Evolutionary conservation across 2,888 invertebrate genomes (phyloP).

Genomic region (Anthoptus insignis): DNA sequence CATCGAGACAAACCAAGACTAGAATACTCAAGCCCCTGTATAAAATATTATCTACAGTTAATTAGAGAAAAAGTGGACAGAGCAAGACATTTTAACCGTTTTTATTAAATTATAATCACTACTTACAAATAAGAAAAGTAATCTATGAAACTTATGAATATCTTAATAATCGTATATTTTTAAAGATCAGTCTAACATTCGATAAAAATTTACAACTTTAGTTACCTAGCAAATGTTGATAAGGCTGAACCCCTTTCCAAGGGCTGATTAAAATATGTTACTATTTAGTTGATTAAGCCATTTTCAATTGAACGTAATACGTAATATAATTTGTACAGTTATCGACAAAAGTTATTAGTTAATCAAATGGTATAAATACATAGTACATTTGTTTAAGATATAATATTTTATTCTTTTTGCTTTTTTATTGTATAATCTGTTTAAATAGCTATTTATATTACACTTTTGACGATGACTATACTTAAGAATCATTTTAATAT

Average conservation of each 20-base stretch:
- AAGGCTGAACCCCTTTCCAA: constrained; percentile 67
- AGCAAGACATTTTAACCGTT: constrained; percentile 62
- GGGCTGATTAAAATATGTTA: constrained; percentile 27
- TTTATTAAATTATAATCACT: constrained; percentile 61
- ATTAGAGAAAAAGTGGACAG: constrained; percentile 76
- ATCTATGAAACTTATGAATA: constrained; percentile 74
- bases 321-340: constrained; percentile 22
- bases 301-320: constrained; percentile 14
- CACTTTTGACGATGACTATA: constrained; percentile 33
- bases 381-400: not conserved
- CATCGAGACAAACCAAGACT: constrained; percentile 57
- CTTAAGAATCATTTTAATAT: constrained; percentile 3
- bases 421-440: not conserved
- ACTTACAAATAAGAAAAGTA: constrained; percentile 59
- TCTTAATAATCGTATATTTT: constrained; percentile 78
- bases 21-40: constrained; percentile 70
- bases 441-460: constrained; percentile 5
- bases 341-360: constrained; percentile 24
- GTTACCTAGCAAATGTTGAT: constrained; percentile 63
- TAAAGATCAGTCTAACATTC: constrained; percentile 86
- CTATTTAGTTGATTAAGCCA: constrained; percentile 28
- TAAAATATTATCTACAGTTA: constrained; percentile 68
- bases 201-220: constrained; percentile 80
- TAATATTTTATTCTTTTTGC: not conserved
- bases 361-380: not conserved